Evolutionary conservation across 2,888 invertebrate species (phyloP).

Genomic region (Acleris cristana): DNA sequence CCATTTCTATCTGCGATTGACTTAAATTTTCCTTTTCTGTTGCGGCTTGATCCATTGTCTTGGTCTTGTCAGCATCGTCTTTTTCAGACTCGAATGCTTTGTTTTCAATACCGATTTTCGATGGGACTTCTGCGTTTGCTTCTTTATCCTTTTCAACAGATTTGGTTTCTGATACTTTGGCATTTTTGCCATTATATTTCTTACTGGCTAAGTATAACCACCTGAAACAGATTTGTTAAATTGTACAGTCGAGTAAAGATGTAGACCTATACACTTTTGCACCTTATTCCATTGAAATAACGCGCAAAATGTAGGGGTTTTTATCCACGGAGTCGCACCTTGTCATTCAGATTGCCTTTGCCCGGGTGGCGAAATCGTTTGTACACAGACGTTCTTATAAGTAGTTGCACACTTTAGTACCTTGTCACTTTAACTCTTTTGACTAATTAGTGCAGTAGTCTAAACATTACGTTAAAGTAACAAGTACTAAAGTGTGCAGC

Average conservation of each 20-base stretch:
- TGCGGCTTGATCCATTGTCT: conserved; percentile 45
- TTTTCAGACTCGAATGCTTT: conserved; percentile 75
- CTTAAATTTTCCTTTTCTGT: conserved; percentile 54
- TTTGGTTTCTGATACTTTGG: conserved; percentile 44
- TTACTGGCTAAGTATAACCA: conserved; percentile 88
- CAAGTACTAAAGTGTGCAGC: too few species aligned
- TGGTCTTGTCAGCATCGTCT: conserved; percentile 54
- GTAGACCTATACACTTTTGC: too few species aligned
- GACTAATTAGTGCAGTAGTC: too few species aligned
- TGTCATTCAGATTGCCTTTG: too few species aligned
- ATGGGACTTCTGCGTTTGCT: conserved; percentile 48
- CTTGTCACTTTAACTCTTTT: too few species aligned
- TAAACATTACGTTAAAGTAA: too few species aligned
- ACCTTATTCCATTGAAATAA: too few species aligned
- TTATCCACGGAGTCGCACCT: too few species aligned
- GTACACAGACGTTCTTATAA: too few species aligned
- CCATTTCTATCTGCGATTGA: conserved; percentile 72
- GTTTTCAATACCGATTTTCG: conserved; percentile 68
- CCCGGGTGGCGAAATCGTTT: too few species aligned
- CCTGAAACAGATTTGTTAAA: conserved; percentile 65
- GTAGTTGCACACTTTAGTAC: too few species aligned
- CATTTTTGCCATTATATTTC: conserved; percentile 66
- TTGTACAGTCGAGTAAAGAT: neutral
- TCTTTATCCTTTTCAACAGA: conserved; percentile 47
- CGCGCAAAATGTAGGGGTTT: neutral